A percentile compares a stretch with the other conserved stretches of the same genome.
Conservation (phyloP, 1,140 invertebrate species). For the Trichonephila inaurata region DNA sequence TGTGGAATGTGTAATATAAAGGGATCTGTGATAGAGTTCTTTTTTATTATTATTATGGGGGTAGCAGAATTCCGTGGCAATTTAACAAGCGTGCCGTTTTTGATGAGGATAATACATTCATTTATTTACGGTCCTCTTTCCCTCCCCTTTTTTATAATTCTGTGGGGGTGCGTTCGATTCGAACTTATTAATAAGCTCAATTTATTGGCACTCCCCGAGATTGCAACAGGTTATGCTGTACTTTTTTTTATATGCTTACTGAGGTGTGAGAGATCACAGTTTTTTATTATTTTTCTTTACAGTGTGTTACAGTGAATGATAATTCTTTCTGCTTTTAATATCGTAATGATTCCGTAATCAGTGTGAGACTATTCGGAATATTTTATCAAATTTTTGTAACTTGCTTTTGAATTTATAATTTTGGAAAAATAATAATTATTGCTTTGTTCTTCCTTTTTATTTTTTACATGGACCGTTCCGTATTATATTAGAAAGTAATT, state of each 20-base stretch:
- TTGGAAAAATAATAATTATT: too few species aligned
- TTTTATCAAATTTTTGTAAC: too few species aligned
- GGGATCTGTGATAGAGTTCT: slow-evolving; percentile 11
- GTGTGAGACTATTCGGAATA: too few species aligned
- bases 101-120: slow-evolving; percentile 40
- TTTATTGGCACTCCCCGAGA: not conserved
- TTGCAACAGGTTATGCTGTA: not conserved
- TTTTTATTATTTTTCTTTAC: too few species aligned
- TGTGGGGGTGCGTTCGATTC: not conserved
- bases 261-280: not conserved
- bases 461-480: too few species aligned
- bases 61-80: slow-evolving; percentile 49
- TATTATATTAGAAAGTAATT: too few species aligned
- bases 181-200: not conserved
- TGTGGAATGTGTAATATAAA: slow-evolving; percentile 69
- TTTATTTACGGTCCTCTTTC: slow-evolving; percentile 29
- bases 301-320: too few species aligned
- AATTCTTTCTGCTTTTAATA: too few species aligned
- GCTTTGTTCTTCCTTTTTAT: too few species aligned
- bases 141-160: not conserved
- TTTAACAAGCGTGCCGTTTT: slow-evolving; percentile 46
- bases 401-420: too few species aligned
- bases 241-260: not conserved
- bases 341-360: too few species aligned
- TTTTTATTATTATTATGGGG: slow-evolving; percentile 4